Base-by-base conservation (phyloP, 2,888 invertebrate genomes). In the Sinotaia quadrata region DNA sequence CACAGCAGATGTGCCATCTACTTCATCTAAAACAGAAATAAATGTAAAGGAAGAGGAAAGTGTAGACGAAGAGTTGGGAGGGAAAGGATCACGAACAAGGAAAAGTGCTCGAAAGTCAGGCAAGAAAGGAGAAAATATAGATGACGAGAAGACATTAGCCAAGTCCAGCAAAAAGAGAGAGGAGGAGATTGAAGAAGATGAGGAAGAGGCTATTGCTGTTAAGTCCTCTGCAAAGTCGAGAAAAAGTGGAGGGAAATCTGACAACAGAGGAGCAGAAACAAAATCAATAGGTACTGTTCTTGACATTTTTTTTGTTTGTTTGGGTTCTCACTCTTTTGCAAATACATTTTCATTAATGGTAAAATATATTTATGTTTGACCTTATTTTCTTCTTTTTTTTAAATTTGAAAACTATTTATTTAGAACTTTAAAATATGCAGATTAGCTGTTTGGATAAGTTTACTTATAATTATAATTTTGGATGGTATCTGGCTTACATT, bases 41-140 rank as follows among this genome's bases (percentile, higher is more conserved):
- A 74, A 63, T 24, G 76, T 71, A 29, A 76, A 69, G 36, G 67
- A 72, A 29, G 68, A 75, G 34, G 62, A 47, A 36, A 57, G 72
- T 36, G 69, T 67, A 18, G 71, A 68, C 12, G 67, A 72, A 29
- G 73, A 70, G 54, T 74, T 69, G 33, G 73, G 69, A 33, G 68
- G 72, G 58, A 54, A 68, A 67, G 63, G 49, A 52, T 24, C 36
- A 31, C 69, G 66, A 49, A 70, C 63, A 51, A 56, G 66, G 24
- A 63, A 15, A 51, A 58, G 62, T 12, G 65, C 57, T 31, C 60
- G 69, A 29, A 69, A 59, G 51, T 58, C 66, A 10, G 54, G 61
- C 36, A 58, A 56, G 15, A 44, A 47, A 34, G 44, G 58, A 15
- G 51, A 51, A 15, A 68, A 31, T 37, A 57, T 29, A 31, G 33